phyloP scores from a whole-genome alignment of 1,140 invertebrate genomes.

The Scylla paramamosain region DNA sequence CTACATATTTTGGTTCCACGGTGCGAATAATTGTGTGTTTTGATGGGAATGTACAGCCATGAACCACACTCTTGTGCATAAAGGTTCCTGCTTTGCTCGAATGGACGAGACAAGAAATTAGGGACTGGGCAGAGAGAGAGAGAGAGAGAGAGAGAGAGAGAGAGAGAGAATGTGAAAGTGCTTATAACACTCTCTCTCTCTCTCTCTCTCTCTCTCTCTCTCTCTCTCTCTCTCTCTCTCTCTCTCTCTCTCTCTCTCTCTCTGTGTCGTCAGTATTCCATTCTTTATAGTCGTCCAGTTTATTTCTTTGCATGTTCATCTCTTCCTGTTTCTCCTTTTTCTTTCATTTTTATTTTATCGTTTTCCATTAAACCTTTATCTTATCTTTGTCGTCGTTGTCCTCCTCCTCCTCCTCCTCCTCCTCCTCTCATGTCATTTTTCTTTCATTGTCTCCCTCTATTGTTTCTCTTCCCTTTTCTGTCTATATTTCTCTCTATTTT shows the following conservation, averaged over 20 bases:
- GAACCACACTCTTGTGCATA: not conserved
- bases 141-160: conserved; percentile 19
- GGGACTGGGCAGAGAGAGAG: not conserved
- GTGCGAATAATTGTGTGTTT: not conserved
- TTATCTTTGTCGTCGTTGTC: not conserved
- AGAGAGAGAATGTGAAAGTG: not conserved
- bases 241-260: conserved; percentile 21
- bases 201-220: conserved; percentile 3
- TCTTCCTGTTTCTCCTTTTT: no score
- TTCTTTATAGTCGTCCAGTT: no score
- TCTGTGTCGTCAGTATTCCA: not conserved
- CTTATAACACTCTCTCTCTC: not conserved
- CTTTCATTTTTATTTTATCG: not conserved
- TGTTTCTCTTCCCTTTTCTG: no score
- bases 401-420: not conserved
- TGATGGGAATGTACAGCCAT: no score
- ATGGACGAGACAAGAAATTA: not conserved
- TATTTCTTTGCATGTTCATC: no score
- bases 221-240: conserved; percentile 16
- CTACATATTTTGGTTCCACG: not conserved
- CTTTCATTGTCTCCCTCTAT: no score
- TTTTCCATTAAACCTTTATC: not conserved
- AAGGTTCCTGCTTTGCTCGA: not conserved
- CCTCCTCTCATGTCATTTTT: not conserved
- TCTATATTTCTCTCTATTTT: no score